Percentiles rank a stretch among this genome's conserved stretches.
These are phyloP conservation scores for Tragopan temminckii DNA, from an alignment of 2,797 vertebrate genomes.

Conservation along the genomic window DNA sequence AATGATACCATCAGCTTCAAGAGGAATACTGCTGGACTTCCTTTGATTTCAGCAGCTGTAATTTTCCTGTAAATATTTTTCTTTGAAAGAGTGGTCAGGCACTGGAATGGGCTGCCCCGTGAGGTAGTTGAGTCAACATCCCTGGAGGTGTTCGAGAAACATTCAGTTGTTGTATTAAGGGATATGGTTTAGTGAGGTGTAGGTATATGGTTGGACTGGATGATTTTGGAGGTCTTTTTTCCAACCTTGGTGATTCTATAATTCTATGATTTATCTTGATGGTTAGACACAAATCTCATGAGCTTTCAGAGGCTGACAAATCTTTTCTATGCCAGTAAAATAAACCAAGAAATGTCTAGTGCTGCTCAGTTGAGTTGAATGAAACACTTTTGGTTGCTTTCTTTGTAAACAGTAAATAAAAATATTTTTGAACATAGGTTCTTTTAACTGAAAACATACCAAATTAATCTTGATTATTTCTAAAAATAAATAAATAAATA, in stretches of 20 bases:
- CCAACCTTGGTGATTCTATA: too few species aligned
- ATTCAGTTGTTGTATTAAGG: too few species aligned
- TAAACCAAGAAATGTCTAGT: neutral
- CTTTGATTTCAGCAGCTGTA: neutral
- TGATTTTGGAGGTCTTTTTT: too few species aligned
- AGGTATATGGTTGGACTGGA: too few species aligned
- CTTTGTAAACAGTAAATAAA: neutral
- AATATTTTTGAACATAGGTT: neutral
- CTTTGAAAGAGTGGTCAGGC: too few species aligned
- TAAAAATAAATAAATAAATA: neutral
- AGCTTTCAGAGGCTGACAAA: neutral
- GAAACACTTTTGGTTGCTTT: neutral
- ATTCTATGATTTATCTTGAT: neutral
- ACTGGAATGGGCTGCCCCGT: too few species aligned
- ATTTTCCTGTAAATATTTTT: neutral
- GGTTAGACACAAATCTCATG: neutral
- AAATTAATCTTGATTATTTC: neutral
- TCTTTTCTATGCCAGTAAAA: neutral
- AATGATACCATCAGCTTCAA: neutral
- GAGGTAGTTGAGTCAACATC: too few species aligned
- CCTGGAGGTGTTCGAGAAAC: too few species aligned
- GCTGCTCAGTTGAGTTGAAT: neutral
- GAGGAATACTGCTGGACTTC: neutral
- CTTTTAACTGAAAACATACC: neutral
- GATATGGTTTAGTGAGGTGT: too few species aligned